Evolutionary conservation across 1,140 invertebrate species (phyloP), one percentile per base, ranked within the genome.

Genomic region (Paralvinella palmiformis): DNA sequence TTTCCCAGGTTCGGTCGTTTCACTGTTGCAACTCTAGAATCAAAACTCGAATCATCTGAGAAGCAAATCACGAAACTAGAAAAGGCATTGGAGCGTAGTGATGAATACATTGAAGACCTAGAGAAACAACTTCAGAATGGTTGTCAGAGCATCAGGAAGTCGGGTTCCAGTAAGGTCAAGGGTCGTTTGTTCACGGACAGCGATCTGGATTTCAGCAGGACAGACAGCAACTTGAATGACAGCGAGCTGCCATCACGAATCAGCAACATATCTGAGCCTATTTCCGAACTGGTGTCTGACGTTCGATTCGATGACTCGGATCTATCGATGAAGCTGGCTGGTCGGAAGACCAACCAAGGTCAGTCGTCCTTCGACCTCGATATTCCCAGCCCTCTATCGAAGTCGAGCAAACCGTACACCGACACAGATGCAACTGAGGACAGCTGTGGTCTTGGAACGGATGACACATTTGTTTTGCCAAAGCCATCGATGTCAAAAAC

Each of bases 21-120:
- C 24, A 80, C 78, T 48, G 77, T 80, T 17, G 72, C 77, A 45
- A 75, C 78, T 5, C 57, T 80, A 22, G 74, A 80, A 62, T 61
- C 73, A 1, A 75, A 79, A 59, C 41, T 80, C 33, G 71, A 76
- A 22, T 68, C 36, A 31, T 72, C 74, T 56, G 75, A 77, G 64
- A 78, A 78, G 59, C 72, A 80, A 63, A 69, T 77, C 17, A 65
- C 65, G 13, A 69, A 73, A 55, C 66, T 80, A 32, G 72, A 77
- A 50, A 77, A 75, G 53, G 77, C 78, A 22, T 60, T 80, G 32
- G 72, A 77, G 36, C 70, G 71, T 56, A 79, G 75, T 68, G 78
- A 80, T 59, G 70, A 69, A 52, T 75, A 78, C 64, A 75, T 79
- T 58, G 75, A 78, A 57, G 72, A 75, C 24, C 66, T 80, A 31